Conservation (phyloP, 1,140 invertebrate genomes). For the Aradophagus sp. region DNA sequence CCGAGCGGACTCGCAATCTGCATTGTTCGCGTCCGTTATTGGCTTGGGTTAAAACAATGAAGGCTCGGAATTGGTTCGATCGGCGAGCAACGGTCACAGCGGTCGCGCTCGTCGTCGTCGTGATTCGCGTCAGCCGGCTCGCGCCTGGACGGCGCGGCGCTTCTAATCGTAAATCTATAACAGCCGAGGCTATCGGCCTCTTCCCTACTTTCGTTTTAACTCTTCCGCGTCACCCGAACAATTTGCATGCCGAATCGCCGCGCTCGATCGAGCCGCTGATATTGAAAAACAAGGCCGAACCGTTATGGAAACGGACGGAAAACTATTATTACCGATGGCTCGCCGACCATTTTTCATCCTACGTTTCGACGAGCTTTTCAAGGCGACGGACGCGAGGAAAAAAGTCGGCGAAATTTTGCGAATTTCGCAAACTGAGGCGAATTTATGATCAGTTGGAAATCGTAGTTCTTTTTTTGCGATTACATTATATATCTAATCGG, state of each 20-base stretch:
- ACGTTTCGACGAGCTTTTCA: too few species aligned
- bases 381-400: too few species aligned
- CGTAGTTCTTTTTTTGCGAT: too few species aligned
- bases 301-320: conserved; percentile 27
- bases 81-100: conserved; percentile 41
- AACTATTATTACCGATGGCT: too few species aligned
- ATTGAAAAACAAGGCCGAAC: conserved; percentile 22
- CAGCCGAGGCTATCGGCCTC: conserved; percentile 50
- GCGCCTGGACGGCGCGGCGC: too few species aligned
- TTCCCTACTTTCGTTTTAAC: conserved; percentile 50
- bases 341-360: too few species aligned
- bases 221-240: conserved; percentile 45
- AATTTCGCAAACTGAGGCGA: too few species aligned
- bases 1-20: conserved; percentile 19
- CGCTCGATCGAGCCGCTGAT: conserved; percentile 37
- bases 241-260: conserved; percentile 43
- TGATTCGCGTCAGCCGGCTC: conserved; percentile 17
- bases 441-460: too few species aligned
- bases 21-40: conserved; percentile 37
- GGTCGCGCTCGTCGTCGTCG: conserved; percentile 21
- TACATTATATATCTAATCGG: too few species aligned
- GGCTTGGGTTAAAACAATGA: conserved; percentile 47
- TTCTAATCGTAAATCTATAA: conserved; percentile 51
- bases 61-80: conserved; percentile 43
- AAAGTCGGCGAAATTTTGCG: too few species aligned